Evolutionary conservation across 2,888 invertebrate genomes (phyloP), one percentile per base, ranked within the genome.

Genomic region (Luffia ferchaultella): DNA sequence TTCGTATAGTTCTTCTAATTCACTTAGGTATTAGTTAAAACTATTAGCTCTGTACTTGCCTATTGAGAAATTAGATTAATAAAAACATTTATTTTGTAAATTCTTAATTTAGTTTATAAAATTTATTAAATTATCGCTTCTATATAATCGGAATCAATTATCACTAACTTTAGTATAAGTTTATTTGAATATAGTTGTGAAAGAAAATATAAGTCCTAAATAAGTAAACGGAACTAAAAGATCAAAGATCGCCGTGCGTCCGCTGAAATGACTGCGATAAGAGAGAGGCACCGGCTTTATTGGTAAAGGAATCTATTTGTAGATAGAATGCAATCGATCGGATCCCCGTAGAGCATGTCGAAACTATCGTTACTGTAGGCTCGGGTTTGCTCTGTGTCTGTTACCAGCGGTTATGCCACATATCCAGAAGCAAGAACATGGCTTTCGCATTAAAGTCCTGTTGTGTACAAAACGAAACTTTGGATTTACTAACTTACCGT

Each of bases 211-310:
- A 30, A 30, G 43, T n/a, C 43, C 43, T 18, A 15, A 3, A 45
- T 15, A 20, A 2, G 12, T 30, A 65, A 60, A 68, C 71, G 76
- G 75, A 75, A 78, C 77, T 76, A 74, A 73, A 76, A 76, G 73
- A 66, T 78, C 76, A 73, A 74, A 75, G 69, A 48, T 19, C 18
- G 42, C 42, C n/a, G 43, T 49, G n/a, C 20, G 5, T 20, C 5
- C 20, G 48, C 42, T n/a, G n/a, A n/a, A 51, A 41, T 16, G 18
- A 43, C 30, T 53, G 51, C 54, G 57, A 57, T 55, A 55, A 56
- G 49, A 49, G 48, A 45, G 45, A 50, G 53, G 44, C 52, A 53
- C 47, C 46, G 30, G 42, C 50, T 49, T 52, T 50, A 44, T 54
- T 51, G 48, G 54, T 52, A 53, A 52, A 53, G 54, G 54, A 42